phyloP scores from a whole-genome alignment of 2,113 vertebrate genomes.

The Felis chaus region DNA sequence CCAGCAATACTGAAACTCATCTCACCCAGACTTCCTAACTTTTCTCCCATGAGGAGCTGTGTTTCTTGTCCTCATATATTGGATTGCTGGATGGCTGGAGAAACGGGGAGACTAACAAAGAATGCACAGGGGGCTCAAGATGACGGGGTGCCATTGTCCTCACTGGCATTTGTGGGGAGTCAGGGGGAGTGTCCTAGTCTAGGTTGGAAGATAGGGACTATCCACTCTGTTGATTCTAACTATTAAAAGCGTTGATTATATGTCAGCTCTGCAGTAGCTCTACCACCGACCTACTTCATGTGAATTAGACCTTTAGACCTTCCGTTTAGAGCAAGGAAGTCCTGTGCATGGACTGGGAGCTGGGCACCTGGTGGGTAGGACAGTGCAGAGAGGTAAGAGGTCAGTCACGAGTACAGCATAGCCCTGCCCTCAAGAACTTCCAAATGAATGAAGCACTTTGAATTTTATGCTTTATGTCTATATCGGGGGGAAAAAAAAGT shows the following conservation, averaged over 20 bases:
- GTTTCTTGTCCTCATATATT: not conserved
- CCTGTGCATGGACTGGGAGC: not conserved
- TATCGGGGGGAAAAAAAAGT: not conserved
- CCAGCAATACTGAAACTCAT: not conserved
- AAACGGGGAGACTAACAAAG: not conserved
- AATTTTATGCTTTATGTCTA: not conserved
- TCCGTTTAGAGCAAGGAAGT: not conserved
- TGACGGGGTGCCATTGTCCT: not conserved
- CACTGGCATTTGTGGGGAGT: not conserved
- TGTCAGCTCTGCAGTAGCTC: not conserved
- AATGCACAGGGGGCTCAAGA: not conserved
- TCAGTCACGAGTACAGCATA: not conserved
- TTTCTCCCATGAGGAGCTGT: not conserved
- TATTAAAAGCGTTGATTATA: not conserved
- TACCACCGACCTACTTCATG: not conserved
- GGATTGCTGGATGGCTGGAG: not conserved
- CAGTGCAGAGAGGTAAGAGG: not conserved
- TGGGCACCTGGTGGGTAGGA: accelerated
- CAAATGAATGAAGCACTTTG: not conserved
- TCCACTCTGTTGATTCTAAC: not conserved
- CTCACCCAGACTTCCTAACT: not conserved
- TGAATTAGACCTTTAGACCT: not conserved
- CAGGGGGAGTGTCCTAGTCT: too few species aligned
- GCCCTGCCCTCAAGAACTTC: not conserved
- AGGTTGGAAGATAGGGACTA: too few species aligned